Base-by-base conservation (phyloP, 1,140 invertebrate genomes). In the Hycleus phaleratus region DNA sequence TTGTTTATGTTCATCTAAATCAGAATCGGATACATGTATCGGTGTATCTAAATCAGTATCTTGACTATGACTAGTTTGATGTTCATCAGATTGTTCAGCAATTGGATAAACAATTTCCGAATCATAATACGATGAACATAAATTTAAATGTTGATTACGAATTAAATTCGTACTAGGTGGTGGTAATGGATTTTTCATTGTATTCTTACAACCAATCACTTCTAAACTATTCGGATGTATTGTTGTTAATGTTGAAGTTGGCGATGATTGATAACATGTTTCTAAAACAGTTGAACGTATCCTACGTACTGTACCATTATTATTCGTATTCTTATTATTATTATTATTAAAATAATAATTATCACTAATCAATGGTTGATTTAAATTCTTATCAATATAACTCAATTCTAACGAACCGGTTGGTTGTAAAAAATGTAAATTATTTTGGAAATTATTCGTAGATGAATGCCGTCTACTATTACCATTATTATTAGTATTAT, bases 21-120 rank as follows among this genome's bases (percentile, higher is more conserved):
- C 73, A 11, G 71, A 71, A 53, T 73, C 73, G 6, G 73, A 74
- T 47, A 65, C 65, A 40, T 68, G 71, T 32, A 32, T 32, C 3
- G 62, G 42, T 2, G 79, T 81, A 58, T 82, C 83, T 40, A 81
- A 71, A 65, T 82, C 79, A 1, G 82, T 79, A 67, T 85, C 79
- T 5, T 83, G 80, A 52, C 79, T 84, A 66, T 84, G 83, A 0
- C 82, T 85, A 32, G 84, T 84, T 61, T 82, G 79, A 75, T 86
- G 87, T 73, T 91, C 87, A 69, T 90, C 87, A 12, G 83, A 85
- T 68, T 90, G 87, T 75, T 91, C 88, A 3, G 85, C 87, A 66
- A 91, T 91, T 1, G 88, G 86, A 32, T 32, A 5, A 32, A 32
- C 7, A 5, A 32, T 32, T 0, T 90, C 88, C 24, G 89, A 87